Evolutionary conservation across 2,797 vertebrate species (phyloP).

Genomic region (Pygocentrus nattereri): DNA sequence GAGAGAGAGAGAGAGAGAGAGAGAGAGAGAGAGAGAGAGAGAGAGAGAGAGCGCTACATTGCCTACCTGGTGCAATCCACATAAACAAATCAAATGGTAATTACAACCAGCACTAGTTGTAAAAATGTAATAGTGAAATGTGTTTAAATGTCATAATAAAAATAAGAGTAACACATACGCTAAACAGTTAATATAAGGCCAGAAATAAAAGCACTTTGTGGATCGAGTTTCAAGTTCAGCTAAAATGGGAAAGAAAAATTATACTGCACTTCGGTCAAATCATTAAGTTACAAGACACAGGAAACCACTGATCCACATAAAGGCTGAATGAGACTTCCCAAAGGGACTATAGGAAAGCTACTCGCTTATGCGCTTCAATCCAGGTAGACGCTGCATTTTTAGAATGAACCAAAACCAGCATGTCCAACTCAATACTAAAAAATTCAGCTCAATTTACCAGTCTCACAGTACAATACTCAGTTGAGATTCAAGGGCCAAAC

Average conservation of each 20-base stretch:
- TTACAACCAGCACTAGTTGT: conserved; percentile 41
- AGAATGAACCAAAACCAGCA: conserved; percentile 12
- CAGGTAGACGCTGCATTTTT: background rate
- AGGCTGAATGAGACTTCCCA: conserved; percentile 12
- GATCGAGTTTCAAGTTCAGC: conserved; percentile 28
- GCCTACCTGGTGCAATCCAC: conserved; percentile 45
- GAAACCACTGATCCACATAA: conserved; percentile 8
- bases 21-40: no score
- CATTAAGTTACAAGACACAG: conserved; percentile 15
- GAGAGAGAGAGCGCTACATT: conserved; percentile 43
- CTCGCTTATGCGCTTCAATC: conserved; percentile 13
- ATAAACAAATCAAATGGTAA: conserved; percentile 36
- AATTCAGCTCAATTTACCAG: background rate
- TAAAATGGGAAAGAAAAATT: conserved; percentile 46
- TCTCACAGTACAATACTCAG: background rate
- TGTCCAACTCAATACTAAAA: background rate
- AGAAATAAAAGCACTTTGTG: conserved; percentile 38
- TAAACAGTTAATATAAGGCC: conserved; percentile 45
- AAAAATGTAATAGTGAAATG: conserved; percentile 51
- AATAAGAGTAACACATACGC: conserved; percentile 45
- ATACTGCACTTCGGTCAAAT: conserved; percentile 38
- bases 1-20: no score
- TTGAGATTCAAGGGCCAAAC: background rate
- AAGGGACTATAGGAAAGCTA: conserved; percentile 4
- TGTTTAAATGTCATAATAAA: conserved; percentile 48